These are phyloP conservation scores for Neoitamus cyanurus DNA, from an alignment of 2,888 invertebrate species.

Conservation along the genomic window DNA sequence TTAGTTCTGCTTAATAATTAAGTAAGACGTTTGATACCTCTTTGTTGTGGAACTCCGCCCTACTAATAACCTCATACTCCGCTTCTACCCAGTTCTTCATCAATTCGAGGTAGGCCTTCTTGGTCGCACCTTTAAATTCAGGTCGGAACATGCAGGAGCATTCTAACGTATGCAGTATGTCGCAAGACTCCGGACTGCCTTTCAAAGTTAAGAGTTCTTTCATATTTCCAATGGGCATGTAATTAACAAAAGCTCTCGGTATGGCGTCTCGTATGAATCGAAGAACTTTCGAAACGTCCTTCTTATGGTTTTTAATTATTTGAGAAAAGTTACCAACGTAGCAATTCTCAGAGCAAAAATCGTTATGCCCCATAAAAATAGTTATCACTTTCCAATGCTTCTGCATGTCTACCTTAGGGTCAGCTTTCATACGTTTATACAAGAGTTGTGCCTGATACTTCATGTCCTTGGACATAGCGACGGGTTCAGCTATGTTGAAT, in stretches of 20 bases:
- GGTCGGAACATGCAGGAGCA: constrained; percentile 69
- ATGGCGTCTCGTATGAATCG: constrained; percentile 70
- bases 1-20: not conserved
- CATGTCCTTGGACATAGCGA: constrained; percentile 70
- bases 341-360: constrained; percentile 72
- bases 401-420: constrained; percentile 69
- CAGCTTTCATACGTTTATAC: constrained; percentile 68
- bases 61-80: constrained; percentile 68
- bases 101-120: constrained; percentile 58
- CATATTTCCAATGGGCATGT: constrained; percentile 70
- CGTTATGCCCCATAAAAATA: constrained; percentile 72
- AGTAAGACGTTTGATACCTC: constrained; percentile 55
- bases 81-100: constrained; percentile 69
- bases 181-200: constrained; percentile 64
- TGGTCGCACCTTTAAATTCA: not conserved
- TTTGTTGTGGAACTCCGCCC: constrained; percentile 62
- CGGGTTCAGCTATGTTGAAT: constrained; percentile 73
- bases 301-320: constrained; percentile 66
- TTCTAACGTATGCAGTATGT: constrained; percentile 65
- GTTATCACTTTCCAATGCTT: constrained; percentile 74
- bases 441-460: constrained; percentile 71
- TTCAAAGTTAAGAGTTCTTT: constrained; percentile 63
- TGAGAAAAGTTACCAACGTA: constrained; percentile 60
- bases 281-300: constrained; percentile 66
- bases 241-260: constrained; percentile 71